These are phyloP conservation scores for Orthosia cruda DNA, from an alignment of 2,888 invertebrate species.

Conservation along the genomic window DNA sequence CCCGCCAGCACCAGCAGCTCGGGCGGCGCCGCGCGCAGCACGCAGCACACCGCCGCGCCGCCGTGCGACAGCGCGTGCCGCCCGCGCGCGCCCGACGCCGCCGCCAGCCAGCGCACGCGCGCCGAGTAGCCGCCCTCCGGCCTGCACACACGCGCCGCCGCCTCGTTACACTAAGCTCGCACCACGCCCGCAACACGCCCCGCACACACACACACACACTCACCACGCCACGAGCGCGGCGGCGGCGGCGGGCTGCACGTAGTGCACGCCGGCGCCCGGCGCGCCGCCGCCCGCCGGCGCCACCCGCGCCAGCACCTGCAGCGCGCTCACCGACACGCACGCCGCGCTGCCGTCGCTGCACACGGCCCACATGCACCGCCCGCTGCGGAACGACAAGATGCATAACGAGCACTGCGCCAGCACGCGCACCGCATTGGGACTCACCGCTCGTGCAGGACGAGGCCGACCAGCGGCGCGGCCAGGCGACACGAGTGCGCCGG, in stretches of 20 bases:
- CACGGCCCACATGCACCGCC: slow-evolving; percentile 78
- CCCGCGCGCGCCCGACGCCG: slow-evolving; percentile 30
- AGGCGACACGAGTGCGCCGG: slow-evolving; percentile 62
- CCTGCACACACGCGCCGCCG: slow-evolving; percentile 38
- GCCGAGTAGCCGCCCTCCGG: slow-evolving; percentile 59
- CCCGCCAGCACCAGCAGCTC: slow-evolving; percentile 68
- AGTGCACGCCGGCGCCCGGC: slow-evolving; percentile 62
- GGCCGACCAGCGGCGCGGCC: slow-evolving; percentile 73
- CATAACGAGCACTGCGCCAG: background rate
- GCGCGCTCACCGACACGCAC: slow-evolving; percentile 77
- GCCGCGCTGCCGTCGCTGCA: slow-evolving; percentile 72
- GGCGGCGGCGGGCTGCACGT: slow-evolving; percentile 74
- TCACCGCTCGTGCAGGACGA: slow-evolving; percentile 74
- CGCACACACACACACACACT: background rate
- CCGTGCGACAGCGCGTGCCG: slow-evolving; percentile 5
- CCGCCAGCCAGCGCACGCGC: slow-evolving; percentile 46
- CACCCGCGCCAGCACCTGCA: slow-evolving; percentile 71
- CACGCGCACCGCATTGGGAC: background rate
- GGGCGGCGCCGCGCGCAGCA: slow-evolving; percentile 42
- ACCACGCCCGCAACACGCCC: background rate
- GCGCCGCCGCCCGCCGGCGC: slow-evolving; percentile 44
- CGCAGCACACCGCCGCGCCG: slow-evolving; percentile 58
- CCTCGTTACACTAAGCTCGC: background rate
- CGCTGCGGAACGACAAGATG: slow-evolving; percentile 66
- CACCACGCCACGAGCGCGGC: slow-evolving; percentile 75